Evolutionary conservation across 2,113 vertebrate species (phyloP).

Genomic region (Machaerirhynchus nigripectus): DNA sequence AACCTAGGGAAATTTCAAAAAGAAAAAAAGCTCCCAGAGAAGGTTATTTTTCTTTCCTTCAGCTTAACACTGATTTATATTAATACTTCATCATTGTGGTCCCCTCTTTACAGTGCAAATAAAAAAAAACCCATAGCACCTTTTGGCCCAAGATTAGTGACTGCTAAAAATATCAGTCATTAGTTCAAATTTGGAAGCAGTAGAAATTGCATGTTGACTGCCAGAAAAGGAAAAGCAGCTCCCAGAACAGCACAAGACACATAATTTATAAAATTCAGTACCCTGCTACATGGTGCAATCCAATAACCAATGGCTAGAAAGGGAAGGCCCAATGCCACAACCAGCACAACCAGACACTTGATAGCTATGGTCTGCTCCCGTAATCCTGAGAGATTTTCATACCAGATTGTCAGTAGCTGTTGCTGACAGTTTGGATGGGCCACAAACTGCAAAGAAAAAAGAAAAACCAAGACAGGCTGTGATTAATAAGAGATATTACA

Average conservation of each 20-base stretch:
- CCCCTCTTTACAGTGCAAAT: background rate
- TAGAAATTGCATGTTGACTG: background rate
- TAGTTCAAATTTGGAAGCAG: background rate
- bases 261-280: conserved; percentile 54
- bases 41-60: background rate
- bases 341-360: conserved; percentile 89
- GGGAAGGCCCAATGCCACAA: conserved; percentile 84
- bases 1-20: background rate
- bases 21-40: background rate
- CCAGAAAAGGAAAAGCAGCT: background rate
- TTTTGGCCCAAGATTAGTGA: background rate
- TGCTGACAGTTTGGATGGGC: conserved; percentile 92
- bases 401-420: conserved; percentile 89
- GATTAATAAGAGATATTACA: background rate
- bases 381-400: conserved; percentile 87
- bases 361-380: conserved; percentile 84
- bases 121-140: background rate
- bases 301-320: conserved; percentile 87
- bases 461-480: background rate
- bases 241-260: background rate
- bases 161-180: background rate
- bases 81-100: background rate
- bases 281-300: conserved; percentile 90
- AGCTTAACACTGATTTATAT: background rate
- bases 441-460: conserved; percentile 78